Conservation (phyloP, 1,140 invertebrate genomes). For the Xylocopa sonorina region DNA sequence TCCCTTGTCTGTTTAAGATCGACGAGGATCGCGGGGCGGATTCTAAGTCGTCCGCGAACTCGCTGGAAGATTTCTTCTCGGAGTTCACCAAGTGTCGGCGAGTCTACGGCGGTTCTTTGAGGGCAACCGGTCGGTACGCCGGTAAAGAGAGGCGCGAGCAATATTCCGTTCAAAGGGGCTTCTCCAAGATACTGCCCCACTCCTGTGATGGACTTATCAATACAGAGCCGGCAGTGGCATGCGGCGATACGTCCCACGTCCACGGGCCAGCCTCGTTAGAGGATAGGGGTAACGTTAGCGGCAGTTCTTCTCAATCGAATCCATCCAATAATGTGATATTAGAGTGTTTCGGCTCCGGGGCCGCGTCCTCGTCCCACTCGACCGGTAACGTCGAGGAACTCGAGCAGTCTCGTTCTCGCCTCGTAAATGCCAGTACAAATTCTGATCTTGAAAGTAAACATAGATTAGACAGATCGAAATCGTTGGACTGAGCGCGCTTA, state of each 20-base stretch:
- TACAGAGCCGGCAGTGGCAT: slow-evolving; percentile 6
- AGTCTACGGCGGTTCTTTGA: slow-evolving; percentile 67
- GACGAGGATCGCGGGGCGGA: slow-evolving; percentile 21
- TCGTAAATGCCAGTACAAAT: slow-evolving; percentile 72
- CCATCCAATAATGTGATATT: slow-evolving; percentile 82
- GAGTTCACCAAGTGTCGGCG: slow-evolving; percentile 46
- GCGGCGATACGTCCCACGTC: not conserved
- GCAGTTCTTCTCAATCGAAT: slow-evolving; percentile 73
- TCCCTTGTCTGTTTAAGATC: slow-evolving; percentile 27
- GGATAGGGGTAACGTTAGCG: slow-evolving; percentile 1
- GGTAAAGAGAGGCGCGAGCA: slow-evolving; percentile 47
- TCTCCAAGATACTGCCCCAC: slow-evolving; percentile 49
- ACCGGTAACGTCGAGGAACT: slow-evolving; percentile 50
- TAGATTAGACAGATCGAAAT: slow-evolving; percentile 80
- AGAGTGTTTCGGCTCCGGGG: slow-evolving; percentile 71
- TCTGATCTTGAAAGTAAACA: slow-evolving; percentile 80
- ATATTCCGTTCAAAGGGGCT: slow-evolving; percentile 48
- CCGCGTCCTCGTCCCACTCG: slow-evolving; percentile 60
- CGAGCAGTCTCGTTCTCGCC: slow-evolving; percentile 57
- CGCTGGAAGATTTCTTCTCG: slow-evolving; percentile 1
- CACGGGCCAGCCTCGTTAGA: slow-evolving; percentile 1
- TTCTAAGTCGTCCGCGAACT: slow-evolving; percentile 11
- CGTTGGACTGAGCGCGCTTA: slow-evolving; percentile 72
- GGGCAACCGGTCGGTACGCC: slow-evolving; percentile 47
- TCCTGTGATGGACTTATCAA: slow-evolving; percentile 46